These are phyloP conservation scores for Lacerta bilineata DNA, from an alignment of 2,797 vertebrate species.

Conservation along the genomic window DNA sequence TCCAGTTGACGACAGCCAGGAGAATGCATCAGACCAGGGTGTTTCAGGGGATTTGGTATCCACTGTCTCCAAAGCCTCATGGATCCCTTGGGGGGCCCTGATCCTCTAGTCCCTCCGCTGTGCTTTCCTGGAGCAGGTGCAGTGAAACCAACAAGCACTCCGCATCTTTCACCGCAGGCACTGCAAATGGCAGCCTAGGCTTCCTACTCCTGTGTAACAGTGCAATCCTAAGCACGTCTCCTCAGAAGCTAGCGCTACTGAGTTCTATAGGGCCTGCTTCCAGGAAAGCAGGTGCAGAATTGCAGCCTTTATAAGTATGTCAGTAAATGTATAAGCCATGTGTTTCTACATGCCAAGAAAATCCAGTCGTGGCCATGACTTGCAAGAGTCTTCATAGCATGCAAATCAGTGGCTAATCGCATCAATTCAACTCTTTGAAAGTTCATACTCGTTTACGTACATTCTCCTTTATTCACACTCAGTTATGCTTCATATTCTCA, in stretches of 20 bases:
- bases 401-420: not conserved
- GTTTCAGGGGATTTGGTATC: too few relatives aligned
- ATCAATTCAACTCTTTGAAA: not conserved
- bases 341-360: not conserved
- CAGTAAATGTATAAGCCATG: not conserved
- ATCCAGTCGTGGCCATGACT: not conserved
- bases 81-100: too few relatives aligned
- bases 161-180: too few relatives aligned
- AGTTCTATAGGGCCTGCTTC: not conserved
- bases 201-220: too few relatives aligned
- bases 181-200: too few relatives aligned
- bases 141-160: too few relatives aligned
- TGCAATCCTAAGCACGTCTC: not conserved
- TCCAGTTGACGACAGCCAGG: too few relatives aligned
- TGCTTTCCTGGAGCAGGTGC: too few relatives aligned
- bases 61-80: too few relatives aligned
- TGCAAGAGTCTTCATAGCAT: not conserved
- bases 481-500: conserved; percentile 21
- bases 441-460: not conserved
- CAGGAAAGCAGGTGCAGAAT: not conserved
- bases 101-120: too few relatives aligned
- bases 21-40: too few relatives aligned
- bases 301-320: too few relatives aligned
- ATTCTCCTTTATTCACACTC: conserved; percentile 16
- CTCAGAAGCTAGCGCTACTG: not conserved